Evolutionary conservation across 2,113 vertebrate species (phyloP), one percentile per base, ranked within the genome.

Genomic region (Malurus elegans): DNA sequence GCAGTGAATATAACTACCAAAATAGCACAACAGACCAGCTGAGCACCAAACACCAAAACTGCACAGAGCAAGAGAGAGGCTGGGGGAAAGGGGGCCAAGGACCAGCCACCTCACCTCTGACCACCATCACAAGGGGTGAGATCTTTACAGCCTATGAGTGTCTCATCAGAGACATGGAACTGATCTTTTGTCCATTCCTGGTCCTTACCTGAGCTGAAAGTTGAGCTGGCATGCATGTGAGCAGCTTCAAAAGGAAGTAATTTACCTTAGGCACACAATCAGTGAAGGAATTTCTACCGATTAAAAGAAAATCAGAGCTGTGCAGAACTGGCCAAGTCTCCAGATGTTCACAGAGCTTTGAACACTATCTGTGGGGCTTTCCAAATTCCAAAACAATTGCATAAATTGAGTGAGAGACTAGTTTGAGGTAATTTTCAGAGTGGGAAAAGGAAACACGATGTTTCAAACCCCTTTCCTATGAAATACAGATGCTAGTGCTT

Each of bases 211-310:
- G 0, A 20, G 44, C 57, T 95, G 92, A 92, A 95, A 95, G 56
- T 21, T 71, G 95, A 95, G 76, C 86, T 31, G 0, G 73, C 12
- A 24, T 1, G 21, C 44, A 86, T n/a, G 73, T 60, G 57, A 92
- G 36, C 86, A 89, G 93, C 91, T 96, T 95, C 94, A 95, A 93
- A 97, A 92, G 86, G 73, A 93, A 88, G 57, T 20, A 89, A 91
- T 91, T 97, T 86, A 95, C 92, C 95, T 96, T 93, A 94, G 94
- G 91, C 91, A 67, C 36, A 86, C 44, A 93, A 92, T 93, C 82
- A 92, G 86, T 31, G 65, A 64, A 93, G 65, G 95, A 95, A 96
- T 97, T 96, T 89, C 69, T 72, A 66, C 82, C 4, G 4, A 84
- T 90, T 93, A 94, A 94, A 96, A 79, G 71, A 86, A 90, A 94